Base-by-base conservation (phyloP, 2,888 invertebrate genomes). In the Slavum lentiscoides region DNA sequence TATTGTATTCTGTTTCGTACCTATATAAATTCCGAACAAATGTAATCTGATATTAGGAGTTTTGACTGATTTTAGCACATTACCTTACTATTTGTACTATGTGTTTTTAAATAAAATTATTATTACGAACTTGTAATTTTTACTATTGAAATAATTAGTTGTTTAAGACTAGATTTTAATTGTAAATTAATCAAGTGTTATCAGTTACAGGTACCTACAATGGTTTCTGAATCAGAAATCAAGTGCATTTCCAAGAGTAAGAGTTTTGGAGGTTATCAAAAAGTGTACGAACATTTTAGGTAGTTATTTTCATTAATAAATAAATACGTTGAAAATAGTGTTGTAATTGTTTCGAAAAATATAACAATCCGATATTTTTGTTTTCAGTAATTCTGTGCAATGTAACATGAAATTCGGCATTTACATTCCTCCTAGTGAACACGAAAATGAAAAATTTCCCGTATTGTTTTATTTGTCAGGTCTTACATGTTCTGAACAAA, bases 361-460 rank as follows among this genome's bases (percentile, higher is more conserved):
- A 82, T 30, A 62, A 21, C n/a, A 37, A 21, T 58, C 74, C 74
- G 6, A 17, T 19, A 19, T 81, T 82, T 53, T 82, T 82, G 21
- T 82, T 84, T 84, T 55, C 83, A 92, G 96, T 81, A 86, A 88
- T 43, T 91, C 91, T 84, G 86, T 97, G 82, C 91, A 92, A 85
- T 98, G 97, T 87, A 90, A 91, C 83, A 98, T 97, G 95, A 96
- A 94, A 85, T 97, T 98, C 87, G 95, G 94, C 0, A 89, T 97
- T 59, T 99, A 92, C 86, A 86, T 98, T 74, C 98, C 98, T 21
- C 93, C 95, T 0, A 91, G 93, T 85, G 89, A 89, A 0, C 19
- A 15, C 4, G 90, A 91, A 83, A 83, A 84, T 23, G 87, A 87
- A 21, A 89, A 89, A 84, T 87, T 94, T 55, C 96, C 97, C 2